Evolutionary conservation across 2,888 invertebrate species (phyloP), one percentile per base, ranked within the genome.

Genomic region (Myopa testacea): DNA sequence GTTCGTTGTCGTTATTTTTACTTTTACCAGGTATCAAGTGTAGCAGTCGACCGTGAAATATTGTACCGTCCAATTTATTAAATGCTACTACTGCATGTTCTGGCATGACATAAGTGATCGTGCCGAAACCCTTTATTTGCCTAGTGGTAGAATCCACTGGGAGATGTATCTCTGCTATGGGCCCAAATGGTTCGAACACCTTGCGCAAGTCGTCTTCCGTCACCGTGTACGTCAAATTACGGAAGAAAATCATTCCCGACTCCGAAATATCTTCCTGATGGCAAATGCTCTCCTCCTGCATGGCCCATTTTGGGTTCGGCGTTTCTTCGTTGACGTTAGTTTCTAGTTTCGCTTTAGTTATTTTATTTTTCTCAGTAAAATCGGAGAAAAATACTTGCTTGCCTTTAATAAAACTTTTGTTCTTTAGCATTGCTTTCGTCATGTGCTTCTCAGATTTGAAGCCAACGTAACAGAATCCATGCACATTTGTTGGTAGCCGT

Each of bases 61-160:
- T 92, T 0, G 94, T 94, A n/a, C 98, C 98, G 89, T 99, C 99
- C 3, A 99, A 90, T 82, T 94, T 94, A 0, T 93, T 91, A 87
- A 94, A 98, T 0, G 99, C 99, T 84, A 92, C 93, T 0, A 95
- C 93, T 0, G 99, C 99, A 89, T 99, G 95, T 87, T 99, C 98
- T 0, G 99, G 98, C 91, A 99, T 94, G 86, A 99, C 90, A 87
- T 93, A 99, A 0, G 97, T 96, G 0, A 99, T 92, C 0, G 95
- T 94, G 0, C 97, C 99, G 89, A 97, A 99, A 0, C 99, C 89
- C 90, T 98, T 98, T 16, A 94, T 92, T 87, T 94, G 94, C 60
- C 97, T 93, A 0, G 95, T 94, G 2, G 92, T 86, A 75, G 92
- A 91, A 88, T 99, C 98, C 76, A 99, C 92, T 0, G 99, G 98